These are phyloP conservation scores for Epizoanthus stellaris DNA, from an alignment of 92 coral and sea anemone genomes.

Conservation along the genomic window DNA sequence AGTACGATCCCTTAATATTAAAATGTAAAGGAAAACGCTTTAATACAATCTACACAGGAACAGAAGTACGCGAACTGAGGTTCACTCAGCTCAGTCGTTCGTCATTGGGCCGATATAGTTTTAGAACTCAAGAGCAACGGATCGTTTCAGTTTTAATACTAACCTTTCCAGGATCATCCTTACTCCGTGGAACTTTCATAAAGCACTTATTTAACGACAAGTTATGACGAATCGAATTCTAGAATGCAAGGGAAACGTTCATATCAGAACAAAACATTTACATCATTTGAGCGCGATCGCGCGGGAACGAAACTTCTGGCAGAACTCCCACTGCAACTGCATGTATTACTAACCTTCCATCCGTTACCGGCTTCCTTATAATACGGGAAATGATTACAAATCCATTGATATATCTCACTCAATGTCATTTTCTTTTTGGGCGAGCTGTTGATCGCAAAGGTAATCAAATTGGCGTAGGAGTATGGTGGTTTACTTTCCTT, in stretches of 20 bases:
- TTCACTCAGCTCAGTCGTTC: slow-evolving; percentile 3
- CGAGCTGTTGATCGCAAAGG: slow-evolving; percentile 99
- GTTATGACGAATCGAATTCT: slow-evolving; percentile 98
- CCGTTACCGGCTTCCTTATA: slow-evolving; percentile 99
- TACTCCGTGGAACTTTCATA: slow-evolving; percentile 97
- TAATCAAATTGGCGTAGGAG: slow-evolving; percentile 97
- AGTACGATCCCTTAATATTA: slow-evolving; percentile 85
- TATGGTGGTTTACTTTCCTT: slow-evolving; percentile 99
- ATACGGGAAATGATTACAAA: slow-evolving; percentile 97
- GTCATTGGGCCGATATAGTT: slow-evolving; percentile 36
- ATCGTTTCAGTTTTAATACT: not conserved
- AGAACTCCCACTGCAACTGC: not conserved
- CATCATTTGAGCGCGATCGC: slow-evolving; percentile 30
- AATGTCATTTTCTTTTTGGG: slow-evolving; percentile 96
- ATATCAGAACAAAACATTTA: slow-evolving; percentile 1
- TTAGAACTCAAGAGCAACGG: slow-evolving; percentile 9
- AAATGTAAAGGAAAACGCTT: not conserved
- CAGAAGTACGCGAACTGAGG: not conserved
- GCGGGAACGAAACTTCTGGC: slow-evolving; percentile 28
- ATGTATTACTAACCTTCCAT: slow-evolving; percentile 90
- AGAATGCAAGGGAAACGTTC: slow-evolving; percentile 48
- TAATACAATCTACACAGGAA: not conserved
- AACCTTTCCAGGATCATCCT: slow-evolving; percentile 98
- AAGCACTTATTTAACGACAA: slow-evolving; percentile 93
- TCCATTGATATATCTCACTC: slow-evolving; percentile 99